Base-by-base conservation (phyloP, 2,113 vertebrate genomes). In the Psettodes erumei region DNA sequence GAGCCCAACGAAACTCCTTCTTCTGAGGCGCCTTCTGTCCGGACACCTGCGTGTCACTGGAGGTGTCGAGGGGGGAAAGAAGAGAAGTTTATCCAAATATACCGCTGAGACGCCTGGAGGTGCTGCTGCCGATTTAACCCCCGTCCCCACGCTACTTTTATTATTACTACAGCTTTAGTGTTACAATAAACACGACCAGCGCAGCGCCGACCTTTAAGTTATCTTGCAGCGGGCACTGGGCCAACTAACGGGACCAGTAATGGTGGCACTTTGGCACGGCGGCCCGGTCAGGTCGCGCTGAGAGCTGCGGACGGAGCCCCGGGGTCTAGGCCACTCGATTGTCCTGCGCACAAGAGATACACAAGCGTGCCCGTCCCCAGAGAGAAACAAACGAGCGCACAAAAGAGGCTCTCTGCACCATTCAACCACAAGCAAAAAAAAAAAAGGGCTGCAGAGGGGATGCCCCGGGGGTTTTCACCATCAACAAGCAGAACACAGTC, bases 301-400 rank as follows among this genome's bases (percentile, higher is more conserved):
- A 81, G 73, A 78, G 75, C 64, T 58, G 66, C 37, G 58, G 64
- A 81, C 65, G 9, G 75, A 81, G 84, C 86, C 90, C 75, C 38
- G 63, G 81, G 89, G 84, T 75, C 82, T 75, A 74, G 89, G 82
- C 89, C 85, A 86, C 64, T 88, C 86, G 65, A 88, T 89, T 89
- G 85, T 86, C 83, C 81, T n/a, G 5, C 13, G 47, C 60, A 71
- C 40, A 87, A 62, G 60, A 60, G 27, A 50, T 35, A 32, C 48
- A 42, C 16, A 33, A 37, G 61, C 25, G 18, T 77, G 50, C 35
- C 51, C 75, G 37, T 48, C 64, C 67, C 47, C 43, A 28, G 19
- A 75, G 60, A 77, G 47, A 64, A 51, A 88, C 71, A 83, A 80
- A 75, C 13, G 33, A 70, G 37, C 6, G 25, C 35, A 83, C 83